phyloP scores from a whole-genome alignment of 2,797 vertebrate species.

The Hippopotamyrus pictus region DNA sequence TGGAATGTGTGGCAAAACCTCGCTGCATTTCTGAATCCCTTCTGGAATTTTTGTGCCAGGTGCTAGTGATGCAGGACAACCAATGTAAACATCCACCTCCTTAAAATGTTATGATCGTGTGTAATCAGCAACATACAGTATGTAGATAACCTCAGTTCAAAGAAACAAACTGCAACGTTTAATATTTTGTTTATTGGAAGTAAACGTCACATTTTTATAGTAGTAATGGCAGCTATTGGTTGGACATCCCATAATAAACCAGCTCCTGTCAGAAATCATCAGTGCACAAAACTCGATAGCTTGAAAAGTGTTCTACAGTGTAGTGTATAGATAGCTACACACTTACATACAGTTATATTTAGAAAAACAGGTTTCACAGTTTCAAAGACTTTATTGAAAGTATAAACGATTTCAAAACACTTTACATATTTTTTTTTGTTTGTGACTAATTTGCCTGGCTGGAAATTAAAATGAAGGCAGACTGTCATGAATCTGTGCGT shows the following conservation, averaged over 20 bases:
- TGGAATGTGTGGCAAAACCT: background rate
- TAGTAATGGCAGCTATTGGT: slow-evolving; percentile 17
- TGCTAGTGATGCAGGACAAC: background rate
- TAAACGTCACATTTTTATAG: slow-evolving; percentile 21
- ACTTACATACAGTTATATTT: slow-evolving; percentile 41
- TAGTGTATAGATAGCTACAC: slow-evolving; percentile 34
- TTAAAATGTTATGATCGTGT: background rate
- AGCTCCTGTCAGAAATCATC: slow-evolving; percentile 24
- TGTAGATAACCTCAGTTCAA: background rate
- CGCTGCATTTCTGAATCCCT: background rate
- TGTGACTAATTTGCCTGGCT: slow-evolving; percentile 79
- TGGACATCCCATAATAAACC: slow-evolving; percentile 24
- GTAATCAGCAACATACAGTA: background rate
- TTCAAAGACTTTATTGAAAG: slow-evolving; percentile 87
- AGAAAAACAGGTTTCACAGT: slow-evolving; percentile 72
- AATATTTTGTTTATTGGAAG: slow-evolving; percentile 13
- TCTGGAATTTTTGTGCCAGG: background rate
- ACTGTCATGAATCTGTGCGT: slow-evolving; percentile 71
- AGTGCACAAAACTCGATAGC: slow-evolving; percentile 34
- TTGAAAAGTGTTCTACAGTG: slow-evolving; percentile 25
- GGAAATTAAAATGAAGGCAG: slow-evolving; percentile 85
- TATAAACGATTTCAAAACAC: slow-evolving; percentile 85
- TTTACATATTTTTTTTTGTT: slow-evolving; percentile 78
- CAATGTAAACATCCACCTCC: background rate
- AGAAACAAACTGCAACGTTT: slow-evolving; percentile 2